Evolutionary conservation across 2,113 vertebrate species (phyloP), one percentile per base, ranked within the genome.

Genomic region (Hydropotes inermis): DNA sequence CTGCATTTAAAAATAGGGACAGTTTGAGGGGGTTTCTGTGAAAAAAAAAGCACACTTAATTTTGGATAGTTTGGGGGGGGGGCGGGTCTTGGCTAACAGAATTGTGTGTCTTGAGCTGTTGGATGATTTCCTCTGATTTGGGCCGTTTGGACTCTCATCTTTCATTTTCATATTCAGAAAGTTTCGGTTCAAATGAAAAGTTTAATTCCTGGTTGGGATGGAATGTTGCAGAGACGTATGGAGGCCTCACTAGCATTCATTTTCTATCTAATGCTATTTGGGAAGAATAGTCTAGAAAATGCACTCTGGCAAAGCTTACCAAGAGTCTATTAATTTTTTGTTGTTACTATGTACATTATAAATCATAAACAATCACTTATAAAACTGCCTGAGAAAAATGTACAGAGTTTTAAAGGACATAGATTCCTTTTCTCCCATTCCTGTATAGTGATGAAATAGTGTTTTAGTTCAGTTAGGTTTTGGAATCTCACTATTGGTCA

Each of bases 91-190:
- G 28, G 25, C 60, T 30, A 7, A 86, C 19, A 83, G n/a, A 45
- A 10, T 2, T 16, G 6, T 0, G 0, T 33, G n/a, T 45, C 82
- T 58, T 50, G 60, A 87, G 13, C 7, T 30, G 11, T 0, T 36
- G 50, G 8, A 5, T 47, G 27, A 52, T 67, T 76, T 54, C 6
- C 50, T 61, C 2, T 16, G 76, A 74, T 58, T 50, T 36, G 64
- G 8, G 16, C 0, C 64, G 21, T 67, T 67, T 57, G 9, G 15
- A 19, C 52, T 92, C 8, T 81, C 2, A 27, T 70, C 27, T 58
- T 92, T 55, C 16, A n/a, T 85, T 81, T 88, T 76, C 2, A 15
- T 6, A 11, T 61, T 61, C 0, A 6, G 52, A 33, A n/a, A 21
- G 6, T 87, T 45, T 94, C 8, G 2, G 25, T n/a, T 25, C 60